phyloP scores from a whole-genome alignment of 1,140 invertebrate genomes.

The Monomorium pharaonis region DNA sequence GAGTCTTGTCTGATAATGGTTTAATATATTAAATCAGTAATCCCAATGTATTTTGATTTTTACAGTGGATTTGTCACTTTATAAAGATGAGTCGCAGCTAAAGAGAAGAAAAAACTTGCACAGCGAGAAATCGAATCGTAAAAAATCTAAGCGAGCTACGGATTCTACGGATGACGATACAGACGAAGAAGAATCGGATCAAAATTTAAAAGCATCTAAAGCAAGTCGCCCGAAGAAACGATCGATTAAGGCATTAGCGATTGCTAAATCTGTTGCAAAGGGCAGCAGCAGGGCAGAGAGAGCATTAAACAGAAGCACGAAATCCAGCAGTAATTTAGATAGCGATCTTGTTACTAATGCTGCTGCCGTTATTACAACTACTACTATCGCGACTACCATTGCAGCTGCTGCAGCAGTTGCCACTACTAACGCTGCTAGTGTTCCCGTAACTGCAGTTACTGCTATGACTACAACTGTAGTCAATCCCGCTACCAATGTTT shows the following conservation, averaged over 20 bases:
- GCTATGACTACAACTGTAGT: conserved; percentile 37
- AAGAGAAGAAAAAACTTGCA: conserved; percentile 87
- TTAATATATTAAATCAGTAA: neutral
- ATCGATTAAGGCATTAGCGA: conserved; percentile 76
- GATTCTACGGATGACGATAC: conserved; percentile 68
- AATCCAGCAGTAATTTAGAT: conserved; percentile 54
- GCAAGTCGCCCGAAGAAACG: conserved; percentile 77
- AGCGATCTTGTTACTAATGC: conserved; percentile 58
- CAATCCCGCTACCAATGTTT: conserved; percentile 16
- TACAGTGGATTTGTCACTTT: conserved; percentile 92
- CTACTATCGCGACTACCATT: conserved; percentile 39
- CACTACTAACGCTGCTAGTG: conserved; percentile 37
- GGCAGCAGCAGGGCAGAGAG: conserved; percentile 82
- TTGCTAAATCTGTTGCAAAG: conserved; percentile 80
- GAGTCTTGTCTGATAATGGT: neutral
- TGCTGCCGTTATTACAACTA: conserved; percentile 47
- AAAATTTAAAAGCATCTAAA: conserved; percentile 74
- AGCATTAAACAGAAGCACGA: conserved; percentile 78
- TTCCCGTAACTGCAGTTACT: conserved; percentile 45
- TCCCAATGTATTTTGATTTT: conserved; percentile 64
- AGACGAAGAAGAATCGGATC: conserved; percentile 62
- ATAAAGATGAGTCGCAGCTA: conserved; percentile 91
- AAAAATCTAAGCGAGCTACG: conserved; percentile 69
- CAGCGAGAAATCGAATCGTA: conserved; percentile 80
- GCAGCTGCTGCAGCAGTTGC: conserved; percentile 45